Conservation (phyloP, 2,888 invertebrate genomes). For the Chrysolina haemoptera region DNA sequence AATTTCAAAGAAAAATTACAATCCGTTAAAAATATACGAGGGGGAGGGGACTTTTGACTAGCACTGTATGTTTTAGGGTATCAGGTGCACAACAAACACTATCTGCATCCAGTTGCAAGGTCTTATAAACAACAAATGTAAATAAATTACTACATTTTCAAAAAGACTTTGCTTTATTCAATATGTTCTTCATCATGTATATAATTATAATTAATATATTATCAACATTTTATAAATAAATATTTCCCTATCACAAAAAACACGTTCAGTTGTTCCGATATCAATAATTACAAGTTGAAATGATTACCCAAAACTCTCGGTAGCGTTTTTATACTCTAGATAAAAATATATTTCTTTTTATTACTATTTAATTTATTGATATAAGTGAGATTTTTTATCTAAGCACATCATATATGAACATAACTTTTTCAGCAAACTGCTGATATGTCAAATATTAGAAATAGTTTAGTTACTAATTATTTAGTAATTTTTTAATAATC, state of each 20-base stretch:
- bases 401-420: too few relatives aligned
- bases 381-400: not conserved
- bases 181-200: not conserved
- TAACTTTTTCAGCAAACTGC: too few relatives aligned
- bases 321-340: not conserved
- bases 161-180: slow-evolving; percentile 1
- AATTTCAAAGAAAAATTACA: too few relatives aligned
- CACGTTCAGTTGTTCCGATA: not conserved
- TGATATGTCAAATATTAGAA: too few relatives aligned
- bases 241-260: slow-evolving; percentile 17
- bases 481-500: too few relatives aligned
- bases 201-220: slow-evolving; percentile 8
- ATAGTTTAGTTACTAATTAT: too few relatives aligned
- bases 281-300: not conserved
- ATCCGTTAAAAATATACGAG: too few relatives aligned
- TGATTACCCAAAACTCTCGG: not conserved
- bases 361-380: not conserved
- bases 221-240: slow-evolving; percentile 16
- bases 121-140: not conserved
- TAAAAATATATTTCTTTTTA: not conserved
- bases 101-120: too few relatives aligned
- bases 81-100: too few relatives aligned
- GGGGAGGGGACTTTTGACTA: too few relatives aligned
- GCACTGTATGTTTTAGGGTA: too few relatives aligned
- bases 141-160: not conserved